Evolutionary conservation across 1,140 invertebrate genomes (phyloP).

Genomic region (Plutomurus gul): DNA sequence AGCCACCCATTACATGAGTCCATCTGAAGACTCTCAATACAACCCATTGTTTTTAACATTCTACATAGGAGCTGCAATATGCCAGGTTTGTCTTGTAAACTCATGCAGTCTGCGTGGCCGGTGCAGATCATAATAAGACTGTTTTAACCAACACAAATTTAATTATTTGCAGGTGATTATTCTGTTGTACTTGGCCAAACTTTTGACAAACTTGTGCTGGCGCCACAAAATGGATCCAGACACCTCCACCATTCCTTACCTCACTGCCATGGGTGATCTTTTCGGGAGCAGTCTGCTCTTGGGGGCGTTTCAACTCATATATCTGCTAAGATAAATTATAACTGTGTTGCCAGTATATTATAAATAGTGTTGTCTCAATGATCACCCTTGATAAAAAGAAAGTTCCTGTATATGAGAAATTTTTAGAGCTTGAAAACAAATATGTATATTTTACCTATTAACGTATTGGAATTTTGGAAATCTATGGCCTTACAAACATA

Average conservation of each 20-base stretch:
- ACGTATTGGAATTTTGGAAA: too few species aligned
- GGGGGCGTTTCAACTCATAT: background rate
- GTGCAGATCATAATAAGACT: too few species aligned
- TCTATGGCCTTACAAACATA: too few species aligned
- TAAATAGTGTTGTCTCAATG: background rate
- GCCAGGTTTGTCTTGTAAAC: too few species aligned
- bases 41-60: conserved; percentile 66
- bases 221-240: conserved; percentile 87
- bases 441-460: too few species aligned
- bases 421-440: too few species aligned
- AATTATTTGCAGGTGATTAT: conserved; percentile 65
- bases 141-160: too few species aligned
- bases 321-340: background rate
- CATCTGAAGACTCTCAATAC: conserved; percentile 64
- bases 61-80: conserved; percentile 68
- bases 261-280: conserved; percentile 93
- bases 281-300: conserved; percentile 82
- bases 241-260: conserved; percentile 92
- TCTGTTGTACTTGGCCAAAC: conserved; percentile 78
- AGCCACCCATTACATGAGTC: conserved; percentile 70
- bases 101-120: too few species aligned
- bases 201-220: conserved; percentile 91
- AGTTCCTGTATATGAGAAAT: too few species aligned
- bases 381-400: background rate
- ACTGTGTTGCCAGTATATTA: background rate